phyloP scores from a whole-genome alignment of 1,140 invertebrate genomes.

The Heliothis virescens region DNA sequence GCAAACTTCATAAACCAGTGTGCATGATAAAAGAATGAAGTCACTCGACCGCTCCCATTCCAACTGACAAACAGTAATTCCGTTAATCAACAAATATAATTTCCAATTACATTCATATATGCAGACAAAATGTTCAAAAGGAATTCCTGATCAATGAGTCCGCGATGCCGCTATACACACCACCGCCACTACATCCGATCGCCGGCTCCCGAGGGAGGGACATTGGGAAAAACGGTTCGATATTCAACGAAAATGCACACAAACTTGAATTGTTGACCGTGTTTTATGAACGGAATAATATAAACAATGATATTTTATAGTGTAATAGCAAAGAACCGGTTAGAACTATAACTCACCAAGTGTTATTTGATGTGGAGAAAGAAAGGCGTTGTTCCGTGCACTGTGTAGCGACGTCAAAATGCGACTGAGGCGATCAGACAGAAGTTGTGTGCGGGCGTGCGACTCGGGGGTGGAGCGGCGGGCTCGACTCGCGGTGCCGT shows the following conservation, averaged over 20 bases:
- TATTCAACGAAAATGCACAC: conserved; percentile 10
- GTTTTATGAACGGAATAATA: neutral
- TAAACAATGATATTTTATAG: neutral
- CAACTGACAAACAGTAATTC: conserved; percentile 36
- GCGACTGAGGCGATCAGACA: conserved; percentile 65
- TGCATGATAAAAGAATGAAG: conserved; percentile 59
- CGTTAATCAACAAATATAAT: conserved; percentile 35
- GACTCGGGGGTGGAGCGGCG: conserved; percentile 61
- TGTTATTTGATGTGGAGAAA: conserved; percentile 63
- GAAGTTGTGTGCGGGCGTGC: conserved; percentile 61
- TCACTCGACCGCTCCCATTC: conserved; percentile 68
- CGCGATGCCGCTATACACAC: conserved; percentile 15
- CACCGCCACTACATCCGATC: conserved; percentile 36
- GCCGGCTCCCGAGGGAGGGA: conserved; percentile 44
- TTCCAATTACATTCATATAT: conserved; percentile 7
- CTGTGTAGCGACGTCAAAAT: conserved; percentile 66
- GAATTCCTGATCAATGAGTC: conserved; percentile 50
- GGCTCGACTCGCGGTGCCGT: conserved; percentile 26
- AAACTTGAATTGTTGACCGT: conserved; percentile 4
- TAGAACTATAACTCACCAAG: conserved; percentile 68
- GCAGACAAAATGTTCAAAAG: conserved; percentile 18
- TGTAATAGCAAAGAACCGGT: conserved; percentile 32
- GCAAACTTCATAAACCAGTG: conserved; percentile 29
- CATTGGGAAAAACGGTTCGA: conserved; percentile 25
- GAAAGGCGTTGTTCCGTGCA: conserved; percentile 60